Percentiles rank a stretch among this genome's conserved stretches.
Conservation (phyloP, 2,888 invertebrate genomes). For the Lathronympha strigana region DNA sequence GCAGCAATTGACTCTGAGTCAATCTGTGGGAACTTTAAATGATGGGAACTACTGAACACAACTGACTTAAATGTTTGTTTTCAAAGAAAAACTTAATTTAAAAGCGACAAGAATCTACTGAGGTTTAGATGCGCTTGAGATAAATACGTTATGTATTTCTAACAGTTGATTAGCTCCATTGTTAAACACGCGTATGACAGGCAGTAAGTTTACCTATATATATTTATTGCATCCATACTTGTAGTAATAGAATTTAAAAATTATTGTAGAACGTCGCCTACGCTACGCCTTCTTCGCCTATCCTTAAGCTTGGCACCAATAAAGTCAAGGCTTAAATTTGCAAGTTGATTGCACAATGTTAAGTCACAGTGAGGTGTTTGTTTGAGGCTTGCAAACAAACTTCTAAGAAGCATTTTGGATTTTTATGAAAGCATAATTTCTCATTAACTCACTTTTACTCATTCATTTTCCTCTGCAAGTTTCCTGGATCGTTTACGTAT, state of each 20-base stretch:
- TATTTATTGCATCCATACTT: background rate
- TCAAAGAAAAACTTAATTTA: background rate
- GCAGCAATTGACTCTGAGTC: background rate
- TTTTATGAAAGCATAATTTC: background rate
- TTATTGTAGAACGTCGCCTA: conserved; percentile 23
- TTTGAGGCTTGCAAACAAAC: background rate
- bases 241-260: conserved; percentile 1
- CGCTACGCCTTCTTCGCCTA: conserved; percentile 27
- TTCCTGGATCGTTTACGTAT: no score
- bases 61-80: background rate
- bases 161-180: background rate
- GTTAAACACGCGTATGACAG: background rate
- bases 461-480: no score
- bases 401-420: background rate
- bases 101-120: background rate
- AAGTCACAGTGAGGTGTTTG: conserved; percentile 12
- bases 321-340: conserved; percentile 37
- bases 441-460: no score
- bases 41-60: conserved; percentile 10
- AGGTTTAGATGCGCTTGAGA: background rate
- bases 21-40: conserved; percentile 4
- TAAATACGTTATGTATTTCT: background rate
- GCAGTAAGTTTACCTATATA: background rate
- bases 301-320: conserved; percentile 32
- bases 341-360: conserved; percentile 34